phyloP scores from a whole-genome alignment of 2,113 vertebrate species.

The Myotis yumanensis region DNA sequence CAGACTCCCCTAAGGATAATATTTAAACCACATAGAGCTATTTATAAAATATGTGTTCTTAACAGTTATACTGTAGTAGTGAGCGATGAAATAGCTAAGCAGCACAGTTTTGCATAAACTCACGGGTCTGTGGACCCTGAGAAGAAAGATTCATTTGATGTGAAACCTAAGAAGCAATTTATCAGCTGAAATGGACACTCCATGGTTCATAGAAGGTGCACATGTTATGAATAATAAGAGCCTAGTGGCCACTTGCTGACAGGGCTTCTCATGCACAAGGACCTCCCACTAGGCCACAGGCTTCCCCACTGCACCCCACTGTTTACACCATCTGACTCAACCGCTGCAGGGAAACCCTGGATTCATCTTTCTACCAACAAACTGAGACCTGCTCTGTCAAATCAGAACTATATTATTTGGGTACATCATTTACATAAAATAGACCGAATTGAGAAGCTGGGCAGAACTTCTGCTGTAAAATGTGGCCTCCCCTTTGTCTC shows the following conservation, averaged over 20 bases:
- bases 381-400: background rate
- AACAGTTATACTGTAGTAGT: background rate
- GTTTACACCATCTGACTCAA: background rate
- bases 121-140: background rate
- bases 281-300: background rate
- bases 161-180: background rate
- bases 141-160: background rate
- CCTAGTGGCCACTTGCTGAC: background rate
- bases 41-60: background rate
- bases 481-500: background rate
- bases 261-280: background rate
- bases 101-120: background rate
- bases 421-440: background rate
- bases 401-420: background rate
- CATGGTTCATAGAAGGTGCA: background rate
- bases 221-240: background rate
- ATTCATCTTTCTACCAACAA: background rate
- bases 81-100: background rate
- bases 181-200: background rate
- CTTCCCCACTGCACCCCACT: background rate
- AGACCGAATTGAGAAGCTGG: background rate
- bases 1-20: background rate
- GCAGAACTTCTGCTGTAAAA: background rate
- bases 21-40: background rate
- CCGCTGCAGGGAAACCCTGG: background rate